These are phyloP conservation scores for Nothoprocta perdicaria DNA, from an alignment of 2,113 vertebrate genomes.

Conservation along the genomic window DNA sequence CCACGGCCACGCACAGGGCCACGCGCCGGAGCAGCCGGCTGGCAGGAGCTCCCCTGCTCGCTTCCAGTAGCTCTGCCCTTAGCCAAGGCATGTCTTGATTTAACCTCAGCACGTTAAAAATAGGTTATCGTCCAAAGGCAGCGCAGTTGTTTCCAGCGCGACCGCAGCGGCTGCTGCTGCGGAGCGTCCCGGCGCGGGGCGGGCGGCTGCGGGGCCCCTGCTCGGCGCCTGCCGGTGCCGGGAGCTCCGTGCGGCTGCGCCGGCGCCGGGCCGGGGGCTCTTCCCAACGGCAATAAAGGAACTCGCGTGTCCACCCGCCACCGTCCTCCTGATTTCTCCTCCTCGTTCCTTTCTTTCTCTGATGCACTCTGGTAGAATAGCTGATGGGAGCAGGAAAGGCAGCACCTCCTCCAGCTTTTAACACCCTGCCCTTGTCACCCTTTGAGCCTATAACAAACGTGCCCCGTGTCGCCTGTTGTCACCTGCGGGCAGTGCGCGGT, in stretches of 20 bases:
- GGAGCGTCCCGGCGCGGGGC: no score
- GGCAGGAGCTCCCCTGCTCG: background rate
- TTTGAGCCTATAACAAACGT: background rate
- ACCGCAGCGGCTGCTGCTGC: background rate
- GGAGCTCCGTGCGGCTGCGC: no score
- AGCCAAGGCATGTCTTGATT: background rate
- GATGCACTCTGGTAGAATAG: background rate
- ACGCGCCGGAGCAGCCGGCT: background rate
- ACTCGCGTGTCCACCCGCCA: background rate
- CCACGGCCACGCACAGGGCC: background rate
- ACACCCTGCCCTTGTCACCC: no score
- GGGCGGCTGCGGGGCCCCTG: no score
- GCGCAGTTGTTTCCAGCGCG: background rate
- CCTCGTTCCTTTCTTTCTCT: no score
- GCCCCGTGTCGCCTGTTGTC: background rate
- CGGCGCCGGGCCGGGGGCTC: no score
- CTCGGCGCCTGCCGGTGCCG: no score
- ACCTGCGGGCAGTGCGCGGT: background rate
- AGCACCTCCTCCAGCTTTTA: background rate
- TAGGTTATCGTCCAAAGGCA: background rate
- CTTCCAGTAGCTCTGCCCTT: background rate
- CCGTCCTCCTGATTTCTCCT: background rate
- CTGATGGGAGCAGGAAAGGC: background rate
- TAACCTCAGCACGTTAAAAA: background rate
- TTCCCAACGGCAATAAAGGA: conserved; percentile 24